Percentiles rank a stretch among this genome's conserved stretches.
Evolutionary conservation across 2,888 invertebrate genomes (phyloP).

Genomic region (Ennomos quercinarius): DNA sequence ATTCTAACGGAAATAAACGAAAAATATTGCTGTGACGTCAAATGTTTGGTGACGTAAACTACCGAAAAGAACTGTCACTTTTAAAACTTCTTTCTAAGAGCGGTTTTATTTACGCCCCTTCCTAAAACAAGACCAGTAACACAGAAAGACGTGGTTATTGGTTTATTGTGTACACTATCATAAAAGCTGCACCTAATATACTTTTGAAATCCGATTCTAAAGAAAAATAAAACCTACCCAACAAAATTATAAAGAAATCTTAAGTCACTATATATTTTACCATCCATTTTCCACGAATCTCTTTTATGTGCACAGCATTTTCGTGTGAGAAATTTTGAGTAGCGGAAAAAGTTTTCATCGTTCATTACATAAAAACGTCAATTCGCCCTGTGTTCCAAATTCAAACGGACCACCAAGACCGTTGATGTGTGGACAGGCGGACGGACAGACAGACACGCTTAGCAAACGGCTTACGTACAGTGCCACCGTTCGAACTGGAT

Average conservation of each 20-base stretch:
- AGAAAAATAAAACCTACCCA: background rate
- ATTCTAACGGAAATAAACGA: too few relatives aligned
- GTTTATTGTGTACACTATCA: too few relatives aligned
- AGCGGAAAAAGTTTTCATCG: conserved; percentile 23
- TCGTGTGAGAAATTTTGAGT: conserved; percentile 21
- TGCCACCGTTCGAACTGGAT: too few relatives aligned
- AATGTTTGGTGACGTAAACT: too few relatives aligned
- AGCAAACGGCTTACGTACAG: background rate
- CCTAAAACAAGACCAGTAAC: too few relatives aligned
- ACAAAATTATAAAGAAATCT: conserved; percentile 7
- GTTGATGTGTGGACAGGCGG: conserved; percentile 11
- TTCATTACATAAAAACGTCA: conserved; percentile 25
- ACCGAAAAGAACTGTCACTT: too few relatives aligned
- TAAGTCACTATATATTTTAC: conserved; percentile 11
- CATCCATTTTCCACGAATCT: conserved; percentile 17
- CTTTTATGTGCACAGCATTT: conserved; percentile 20
- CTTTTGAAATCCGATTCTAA: too few relatives aligned
- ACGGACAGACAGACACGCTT: conserved; percentile 7
- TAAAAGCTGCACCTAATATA: too few relatives aligned
- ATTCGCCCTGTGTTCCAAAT: conserved; percentile 19
- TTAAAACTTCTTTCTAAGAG: too few relatives aligned
- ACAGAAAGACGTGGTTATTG: too few relatives aligned
- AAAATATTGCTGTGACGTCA: too few relatives aligned
- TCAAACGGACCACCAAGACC: conserved; percentile 16
- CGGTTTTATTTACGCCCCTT: too few relatives aligned